Base-by-base conservation (phyloP, 2,797 vertebrate species). In the Phyllotis vaccarum region DNA sequence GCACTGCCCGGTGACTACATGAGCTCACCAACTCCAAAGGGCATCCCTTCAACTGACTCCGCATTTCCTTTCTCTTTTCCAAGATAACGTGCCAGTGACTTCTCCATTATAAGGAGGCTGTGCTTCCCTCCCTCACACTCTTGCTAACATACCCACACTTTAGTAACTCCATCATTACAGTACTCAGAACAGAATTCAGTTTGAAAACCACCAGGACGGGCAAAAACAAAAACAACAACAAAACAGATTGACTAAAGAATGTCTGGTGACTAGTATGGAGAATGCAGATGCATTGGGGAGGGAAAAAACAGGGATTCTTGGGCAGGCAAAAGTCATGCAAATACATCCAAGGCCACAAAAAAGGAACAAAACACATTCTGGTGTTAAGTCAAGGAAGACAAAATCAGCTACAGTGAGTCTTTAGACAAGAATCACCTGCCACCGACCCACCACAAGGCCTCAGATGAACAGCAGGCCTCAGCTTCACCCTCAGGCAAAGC, bases 381-480 rank as follows among this genome's bases (percentile, higher is more conserved):
- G 76, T 95, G 88, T 95, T 96, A 94, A 97, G 90, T 97, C 96
- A 97, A 97, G 96, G 54, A 92, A 96, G 88, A 85, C 22, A 75
- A 74, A 74, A 37, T 40, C 40, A 87, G 43, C 52, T 10, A 58
- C 13, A 49, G 17, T 75, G 49, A 90, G 49, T 58, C 54, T 17
- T 93, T 60, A 54, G 54, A 64, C 70, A 79, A 90, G 56, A 82
- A 83, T 85, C 74, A 90, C 40, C 74, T 95, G 89, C 86, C 79
- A 72, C 56, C 43, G 46, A 86, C 66, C 91, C 52, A 79, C 82
- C 34, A 40, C 16, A n/a, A 62, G 40, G 66, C 52, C 90, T 95
- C 70, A 89, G 80, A 79, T 19, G 81, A 90, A 86, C 0, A 87
- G 72, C 19, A 72, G 80, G 60, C 79, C 37, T 64, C 85, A 34